Evolutionary conservation across 2,888 invertebrate species (phyloP), one percentile per base, ranked within the genome.

Genomic region (Apotomis capreana): DNA sequence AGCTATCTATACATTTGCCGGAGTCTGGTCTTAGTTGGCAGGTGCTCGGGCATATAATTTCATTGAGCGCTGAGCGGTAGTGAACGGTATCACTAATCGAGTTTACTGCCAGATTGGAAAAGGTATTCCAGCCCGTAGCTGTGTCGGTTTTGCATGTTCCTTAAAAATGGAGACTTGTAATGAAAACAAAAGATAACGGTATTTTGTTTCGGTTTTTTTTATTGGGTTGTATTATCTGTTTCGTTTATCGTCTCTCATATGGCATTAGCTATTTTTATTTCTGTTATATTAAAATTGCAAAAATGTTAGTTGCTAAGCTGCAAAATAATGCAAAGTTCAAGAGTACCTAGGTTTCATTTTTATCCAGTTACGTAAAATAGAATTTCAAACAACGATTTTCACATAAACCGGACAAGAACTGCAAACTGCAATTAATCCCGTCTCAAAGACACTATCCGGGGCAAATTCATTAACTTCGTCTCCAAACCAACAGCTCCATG

Each of bases 31-130:
- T 57, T 70, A 75, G 73, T 70, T 73, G 72, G 76, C 84, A 83
- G 83, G 82, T 83, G 84, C 80, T 73, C 78, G 58, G 74, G 74
- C 75, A 78, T 77, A 77, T 86, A 86, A 87, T 84, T 85, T 83
- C 83, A 84, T 86, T 81, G 78, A 76, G 76, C 73, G 76, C 76
- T 79, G 74, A 76, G 74, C 79, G 79, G 40, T 70, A 54, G 73
- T 65, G 77, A 79, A 78, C 78, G 82, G 81, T 83, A 84, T 80
- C 79, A 79, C 80, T 86, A 87, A 86, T 85, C 81, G 82, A 86
- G 79, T 86, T 83, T 73, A 59, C 71, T 77, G 75, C 64, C 64
- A 79, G 75, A 80, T 81, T 76, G 71, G 73, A 68, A 68, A 68
- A 71, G 54, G 64, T 77, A 63, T 70, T 73, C 64, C 72, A 65